Percentiles rank a stretch among this genome's conserved stretches.
These are phyloP conservation scores for Oxyscelio sp. DNA, from an alignment of 2,888 invertebrate species.

Conservation along the genomic window DNA sequence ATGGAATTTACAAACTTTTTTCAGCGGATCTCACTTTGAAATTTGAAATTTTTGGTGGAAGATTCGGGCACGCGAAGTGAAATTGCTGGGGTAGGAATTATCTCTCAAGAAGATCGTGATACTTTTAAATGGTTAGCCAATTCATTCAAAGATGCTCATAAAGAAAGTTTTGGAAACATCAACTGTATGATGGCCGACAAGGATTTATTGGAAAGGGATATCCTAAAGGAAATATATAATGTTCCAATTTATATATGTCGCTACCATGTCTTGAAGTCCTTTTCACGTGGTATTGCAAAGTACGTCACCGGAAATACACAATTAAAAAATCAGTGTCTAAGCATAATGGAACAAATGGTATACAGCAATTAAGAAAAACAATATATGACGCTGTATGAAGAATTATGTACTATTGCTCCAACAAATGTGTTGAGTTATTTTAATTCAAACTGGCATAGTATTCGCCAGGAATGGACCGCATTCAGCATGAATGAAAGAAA, in stretches of 20 bases:
- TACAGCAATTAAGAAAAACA: too few species aligned
- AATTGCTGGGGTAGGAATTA: conserved; percentile 30
- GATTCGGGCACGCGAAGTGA: conserved; percentile 28
- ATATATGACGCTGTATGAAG: too few species aligned
- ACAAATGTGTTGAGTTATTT: too few species aligned
- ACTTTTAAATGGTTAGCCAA: conserved; percentile 46
- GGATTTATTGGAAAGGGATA: conserved; percentile 24
- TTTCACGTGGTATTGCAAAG: too few species aligned
- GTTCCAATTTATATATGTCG: conserved; percentile 30
- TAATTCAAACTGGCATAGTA: too few species aligned
- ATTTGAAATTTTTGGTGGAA: conserved; percentile 45
- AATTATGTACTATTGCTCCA: too few species aligned
- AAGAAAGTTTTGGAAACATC: neutral
- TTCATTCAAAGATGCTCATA: conserved; percentile 39
- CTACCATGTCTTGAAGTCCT: too few species aligned
- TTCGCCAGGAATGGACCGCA: too few species aligned
- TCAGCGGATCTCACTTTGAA: conserved; percentile 6
- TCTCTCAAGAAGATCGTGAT: conserved; percentile 37
- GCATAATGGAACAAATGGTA: too few species aligned
- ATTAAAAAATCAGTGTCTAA: too few species aligned
- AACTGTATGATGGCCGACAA: conserved; percentile 56
- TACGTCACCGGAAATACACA: too few species aligned
- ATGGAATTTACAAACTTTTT: conserved; percentile 49
- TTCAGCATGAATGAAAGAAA: too few species aligned
- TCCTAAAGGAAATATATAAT: conserved; percentile 1